Evolutionary conservation across 2,888 invertebrate species (phyloP).

Genomic region (Oscheius sp.): DNA sequence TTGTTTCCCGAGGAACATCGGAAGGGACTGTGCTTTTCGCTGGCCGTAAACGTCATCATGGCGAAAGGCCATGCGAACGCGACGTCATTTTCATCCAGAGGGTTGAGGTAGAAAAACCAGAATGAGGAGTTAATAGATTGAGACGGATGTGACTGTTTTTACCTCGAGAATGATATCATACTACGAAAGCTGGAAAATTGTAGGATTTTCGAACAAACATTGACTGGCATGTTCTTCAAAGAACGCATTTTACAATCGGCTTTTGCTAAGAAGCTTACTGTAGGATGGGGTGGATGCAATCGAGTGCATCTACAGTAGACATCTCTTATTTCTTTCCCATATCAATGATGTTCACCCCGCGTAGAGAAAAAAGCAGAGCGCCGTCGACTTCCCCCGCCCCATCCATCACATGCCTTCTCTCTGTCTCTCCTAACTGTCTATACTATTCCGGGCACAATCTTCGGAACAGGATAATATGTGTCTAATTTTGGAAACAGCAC

Average conservation of each 20-base stretch:
- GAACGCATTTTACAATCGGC: neutral
- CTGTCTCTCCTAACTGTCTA: neutral
- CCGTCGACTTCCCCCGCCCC: conserved; percentile 4
- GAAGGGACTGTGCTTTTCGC: too few species aligned
- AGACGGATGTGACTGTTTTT: conserved; percentile 14
- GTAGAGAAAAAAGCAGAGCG: conserved; percentile 17
- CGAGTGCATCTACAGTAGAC: neutral
- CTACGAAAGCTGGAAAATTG: neutral
- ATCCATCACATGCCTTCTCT: conserved; percentile 13
- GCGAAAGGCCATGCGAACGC: neutral
- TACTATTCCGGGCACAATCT: conserved; percentile 4
- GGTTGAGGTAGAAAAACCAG: neutral
- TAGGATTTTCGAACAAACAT: neutral
- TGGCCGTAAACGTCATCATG: neutral
- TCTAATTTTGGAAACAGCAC: conserved; percentile 32
- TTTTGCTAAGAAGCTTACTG: neutral
- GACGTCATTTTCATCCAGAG: neutral
- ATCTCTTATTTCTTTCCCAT: neutral
- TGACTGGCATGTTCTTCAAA: neutral
- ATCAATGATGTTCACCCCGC: conserved; percentile 16
- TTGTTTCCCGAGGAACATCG: too few species aligned
- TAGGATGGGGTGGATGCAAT: neutral
- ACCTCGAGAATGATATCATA: conserved; percentile 10
- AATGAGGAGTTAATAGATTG: conserved; percentile 8
- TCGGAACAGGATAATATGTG: conserved; percentile 28